Evolutionary conservation across 2,888 invertebrate species (phyloP).

Genomic region (Coenonympha glycerion): DNA sequence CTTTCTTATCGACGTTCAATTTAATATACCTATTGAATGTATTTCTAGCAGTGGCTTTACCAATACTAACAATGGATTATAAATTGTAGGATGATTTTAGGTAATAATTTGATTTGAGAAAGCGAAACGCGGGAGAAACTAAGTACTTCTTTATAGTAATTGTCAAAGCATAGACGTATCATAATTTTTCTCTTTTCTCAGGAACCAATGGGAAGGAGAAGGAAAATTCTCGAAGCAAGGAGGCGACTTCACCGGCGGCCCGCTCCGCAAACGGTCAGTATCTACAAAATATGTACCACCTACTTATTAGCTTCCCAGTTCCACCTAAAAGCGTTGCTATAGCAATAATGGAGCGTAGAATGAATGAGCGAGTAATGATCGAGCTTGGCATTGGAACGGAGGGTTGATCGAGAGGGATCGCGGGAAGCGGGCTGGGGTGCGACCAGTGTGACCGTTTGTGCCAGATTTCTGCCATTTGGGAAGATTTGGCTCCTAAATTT

Average conservation of each 20-base stretch:
- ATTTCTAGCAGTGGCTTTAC: neutral
- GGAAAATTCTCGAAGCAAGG: slow-evolving; percentile 80
- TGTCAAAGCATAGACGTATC: slow-evolving; percentile 6
- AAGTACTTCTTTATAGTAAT: no score
- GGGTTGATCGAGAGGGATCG: slow-evolving; percentile 35
- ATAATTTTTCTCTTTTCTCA: slow-evolving; percentile 63
- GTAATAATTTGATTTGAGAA: no score
- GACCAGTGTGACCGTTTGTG: neutral
- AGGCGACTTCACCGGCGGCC: slow-evolving; percentile 81
- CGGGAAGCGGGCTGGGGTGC: slow-evolving; percentile 33
- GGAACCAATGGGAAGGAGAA: slow-evolving; percentile 83
- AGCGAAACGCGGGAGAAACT: no score
- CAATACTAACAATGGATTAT: no score
- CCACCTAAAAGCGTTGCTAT: slow-evolving; percentile 32
- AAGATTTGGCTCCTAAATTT: no score
- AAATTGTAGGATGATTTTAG: no score
- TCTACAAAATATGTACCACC: slow-evolving; percentile 2
- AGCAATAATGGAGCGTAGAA: slow-evolving; percentile 50
- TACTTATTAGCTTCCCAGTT: neutral
- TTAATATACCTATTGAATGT: neutral
- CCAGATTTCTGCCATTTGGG: neutral
- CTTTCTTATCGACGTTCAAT: neutral
- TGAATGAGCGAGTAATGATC: slow-evolving; percentile 67
- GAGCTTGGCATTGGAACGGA: slow-evolving; percentile 38
- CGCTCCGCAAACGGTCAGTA: slow-evolving; percentile 79